A percentile compares a stretch with the other conserved stretches of the same genome.
Conservation (phyloP, 2,113 vertebrate genomes). For the Calcarius ornatus region DNA sequence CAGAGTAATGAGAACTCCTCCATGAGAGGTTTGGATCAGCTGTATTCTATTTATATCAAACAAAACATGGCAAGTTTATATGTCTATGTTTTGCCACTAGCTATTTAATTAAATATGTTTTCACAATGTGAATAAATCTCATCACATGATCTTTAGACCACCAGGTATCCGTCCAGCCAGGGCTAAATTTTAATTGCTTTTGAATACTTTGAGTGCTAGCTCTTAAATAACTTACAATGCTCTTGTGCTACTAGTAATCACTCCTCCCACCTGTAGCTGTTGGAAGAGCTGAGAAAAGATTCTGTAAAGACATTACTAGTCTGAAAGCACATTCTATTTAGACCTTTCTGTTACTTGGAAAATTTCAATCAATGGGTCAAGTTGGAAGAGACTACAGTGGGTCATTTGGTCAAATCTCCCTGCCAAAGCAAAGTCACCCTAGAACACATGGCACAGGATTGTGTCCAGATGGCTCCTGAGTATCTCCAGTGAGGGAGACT, state of each 20-base stretch:
- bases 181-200: not conserved
- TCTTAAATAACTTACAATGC: not conserved
- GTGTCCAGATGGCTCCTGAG: not conserved
- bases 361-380: not conserved
- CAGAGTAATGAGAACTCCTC: not conserved
- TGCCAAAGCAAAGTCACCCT: not conserved
- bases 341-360: not conserved
- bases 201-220: not conserved
- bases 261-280: not conserved
- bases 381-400: not conserved
- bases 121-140: not conserved
- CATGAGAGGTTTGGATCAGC: not conserved
- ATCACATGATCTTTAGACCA: not conserved
- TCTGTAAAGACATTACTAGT: not conserved
- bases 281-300: not conserved
- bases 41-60: not conserved
- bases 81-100: not conserved
- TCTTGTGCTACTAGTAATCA: not conserved
- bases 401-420: not conserved
- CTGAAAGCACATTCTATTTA: not conserved
- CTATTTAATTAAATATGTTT: not conserved
- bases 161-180: not conserved
- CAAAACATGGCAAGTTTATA: not conserved
- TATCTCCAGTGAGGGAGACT: not conserved
- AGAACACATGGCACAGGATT: not conserved